Evolutionary conservation across 2,888 invertebrate genomes (phyloP).

Genomic region (Drosophila nr. fundita): DNA sequence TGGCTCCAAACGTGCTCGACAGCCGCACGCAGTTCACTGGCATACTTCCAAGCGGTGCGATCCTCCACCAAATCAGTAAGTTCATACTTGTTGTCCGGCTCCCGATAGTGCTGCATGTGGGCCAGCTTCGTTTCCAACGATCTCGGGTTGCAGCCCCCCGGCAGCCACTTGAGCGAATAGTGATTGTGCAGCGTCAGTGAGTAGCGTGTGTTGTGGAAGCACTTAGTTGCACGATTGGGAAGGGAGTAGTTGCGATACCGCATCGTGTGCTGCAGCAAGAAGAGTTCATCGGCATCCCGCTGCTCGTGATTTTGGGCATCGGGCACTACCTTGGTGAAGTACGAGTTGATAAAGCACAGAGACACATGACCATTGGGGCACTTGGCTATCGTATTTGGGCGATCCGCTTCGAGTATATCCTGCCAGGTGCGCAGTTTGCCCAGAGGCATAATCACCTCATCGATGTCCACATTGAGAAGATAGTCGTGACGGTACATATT

Average conservation of each 20-base stretch:
- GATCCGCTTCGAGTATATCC: conserved; percentile 84
- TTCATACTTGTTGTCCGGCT: conserved; percentile 49
- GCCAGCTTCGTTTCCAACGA: conserved; percentile 52
- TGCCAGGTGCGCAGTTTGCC: conserved; percentile 78
- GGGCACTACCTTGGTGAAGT: conserved; percentile 90
- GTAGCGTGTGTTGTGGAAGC: conserved; percentile 94
- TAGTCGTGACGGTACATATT: conserved; percentile 94
- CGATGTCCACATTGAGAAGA: conserved; percentile 93
- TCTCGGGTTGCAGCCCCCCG: conserved; percentile 38
- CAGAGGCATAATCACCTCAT: conserved; percentile 94
- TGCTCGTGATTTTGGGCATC: conserved; percentile 56
- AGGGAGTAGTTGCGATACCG: conserved; percentile 93
- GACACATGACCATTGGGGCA: conserved; percentile 83
- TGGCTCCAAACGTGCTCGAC: conserved; percentile 60
- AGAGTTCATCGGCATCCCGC: conserved; percentile 86
- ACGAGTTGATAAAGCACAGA: conserved; percentile 94
- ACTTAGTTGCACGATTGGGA: conserved; percentile 94
- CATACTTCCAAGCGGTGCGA: conserved; percentile 61
- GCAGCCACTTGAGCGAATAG: conserved; percentile 93
- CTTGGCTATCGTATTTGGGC: not conserved
- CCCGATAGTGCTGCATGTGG: conserved; percentile 72
- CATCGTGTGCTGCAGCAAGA: conserved; percentile 95
- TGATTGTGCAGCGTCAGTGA: conserved; percentile 95
- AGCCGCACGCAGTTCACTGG: conserved; percentile 44
- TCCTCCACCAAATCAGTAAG: conserved; percentile 49